phyloP scores from a whole-genome alignment of 1,140 invertebrate genomes.

The Coptotermes formosanus region DNA sequence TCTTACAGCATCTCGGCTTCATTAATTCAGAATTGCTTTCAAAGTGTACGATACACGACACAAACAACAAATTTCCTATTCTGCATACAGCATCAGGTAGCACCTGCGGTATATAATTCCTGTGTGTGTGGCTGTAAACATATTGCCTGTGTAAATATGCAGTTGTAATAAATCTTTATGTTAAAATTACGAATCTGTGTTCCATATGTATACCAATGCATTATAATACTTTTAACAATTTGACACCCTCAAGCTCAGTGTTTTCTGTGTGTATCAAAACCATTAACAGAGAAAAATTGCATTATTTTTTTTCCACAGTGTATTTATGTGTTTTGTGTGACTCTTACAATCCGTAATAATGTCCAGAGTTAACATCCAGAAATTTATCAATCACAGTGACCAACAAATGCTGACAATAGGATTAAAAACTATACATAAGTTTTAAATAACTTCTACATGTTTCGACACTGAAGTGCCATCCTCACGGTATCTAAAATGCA shows the following conservation, averaged over 20 bases:
- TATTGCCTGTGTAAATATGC: background rate
- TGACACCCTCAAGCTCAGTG: background rate
- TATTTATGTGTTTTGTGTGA: no score
- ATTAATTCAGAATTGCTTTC: constrained; percentile 13
- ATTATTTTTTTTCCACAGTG: no score
- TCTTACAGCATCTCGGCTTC: background rate
- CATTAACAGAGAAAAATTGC: no score
- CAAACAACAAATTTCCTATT: background rate
- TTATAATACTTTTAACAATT: background rate
- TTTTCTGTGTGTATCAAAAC: no score
- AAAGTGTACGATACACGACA: background rate
- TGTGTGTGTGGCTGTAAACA: background rate
- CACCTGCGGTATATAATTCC: background rate
- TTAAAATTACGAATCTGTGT: background rate
- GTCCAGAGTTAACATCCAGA: no score
- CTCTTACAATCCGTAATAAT: no score
- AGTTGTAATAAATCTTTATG: background rate
- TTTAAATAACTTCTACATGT: no score
- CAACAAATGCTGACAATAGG: no score
- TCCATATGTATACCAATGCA: background rate
- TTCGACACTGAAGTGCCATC: no score
- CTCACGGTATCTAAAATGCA: no score
- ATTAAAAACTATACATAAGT: no score
- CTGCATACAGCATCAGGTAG: background rate
- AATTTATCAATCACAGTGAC: no score